Conservation (phyloP, 2,797 vertebrate species). For the Muscicapa comitata region DNA sequence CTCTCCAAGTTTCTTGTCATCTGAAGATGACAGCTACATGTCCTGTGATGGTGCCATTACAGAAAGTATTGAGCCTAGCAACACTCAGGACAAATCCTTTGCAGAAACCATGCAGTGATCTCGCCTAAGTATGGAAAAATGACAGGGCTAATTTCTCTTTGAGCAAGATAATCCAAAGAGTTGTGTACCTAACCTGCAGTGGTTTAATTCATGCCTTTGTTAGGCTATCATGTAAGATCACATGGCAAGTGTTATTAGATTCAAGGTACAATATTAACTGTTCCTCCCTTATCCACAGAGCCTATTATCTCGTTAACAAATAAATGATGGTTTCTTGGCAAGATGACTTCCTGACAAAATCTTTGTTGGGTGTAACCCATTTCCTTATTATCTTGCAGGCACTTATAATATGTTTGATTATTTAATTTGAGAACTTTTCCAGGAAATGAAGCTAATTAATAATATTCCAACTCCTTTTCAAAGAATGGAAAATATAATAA, state of each 20-base stretch:
- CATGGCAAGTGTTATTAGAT: background rate
- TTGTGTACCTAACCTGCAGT: background rate
- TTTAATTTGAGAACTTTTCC: slow-evolving; percentile 1
- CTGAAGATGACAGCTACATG: background rate
- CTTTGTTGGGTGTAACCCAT: slow-evolving; percentile 2
- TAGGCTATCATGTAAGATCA: background rate
- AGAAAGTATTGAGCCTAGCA: background rate
- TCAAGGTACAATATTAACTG: background rate
- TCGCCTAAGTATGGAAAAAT: background rate
- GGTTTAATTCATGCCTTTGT: background rate
- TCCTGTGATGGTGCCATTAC: background rate
- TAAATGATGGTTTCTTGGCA: slow-evolving; percentile 4
- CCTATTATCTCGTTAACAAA: background rate
- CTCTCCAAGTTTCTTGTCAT: background rate
- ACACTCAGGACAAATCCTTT: background rate
- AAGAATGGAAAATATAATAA: background rate
- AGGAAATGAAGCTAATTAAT: background rate
- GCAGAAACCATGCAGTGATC: background rate
- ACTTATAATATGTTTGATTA: background rate
- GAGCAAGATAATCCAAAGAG: background rate
- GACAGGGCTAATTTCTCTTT: background rate
- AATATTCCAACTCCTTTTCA: background rate
- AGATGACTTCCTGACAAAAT: slow-evolving; percentile 24
- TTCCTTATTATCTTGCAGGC: slow-evolving; percentile 28
- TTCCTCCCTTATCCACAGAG: background rate